phyloP scores from a whole-genome alignment of 2,888 invertebrate species.

The Drosophila silvestris region DNA sequence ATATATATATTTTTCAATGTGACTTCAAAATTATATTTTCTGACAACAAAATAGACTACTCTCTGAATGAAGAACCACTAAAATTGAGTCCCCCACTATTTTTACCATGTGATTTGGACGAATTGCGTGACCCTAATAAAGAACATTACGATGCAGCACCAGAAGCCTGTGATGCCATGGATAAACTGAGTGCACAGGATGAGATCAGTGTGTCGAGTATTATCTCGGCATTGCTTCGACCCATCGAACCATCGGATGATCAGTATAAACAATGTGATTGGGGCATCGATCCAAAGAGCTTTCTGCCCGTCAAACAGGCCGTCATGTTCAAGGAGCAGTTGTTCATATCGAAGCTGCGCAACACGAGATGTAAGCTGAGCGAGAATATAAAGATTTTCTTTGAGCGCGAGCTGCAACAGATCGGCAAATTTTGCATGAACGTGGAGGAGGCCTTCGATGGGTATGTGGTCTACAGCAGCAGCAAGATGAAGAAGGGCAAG shows the following conservation, averaged over 20 bases:
- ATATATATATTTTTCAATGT: neutral
- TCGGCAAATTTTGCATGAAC: slow-evolving; percentile 74
- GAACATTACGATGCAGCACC: neutral
- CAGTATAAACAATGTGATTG: slow-evolving; percentile 65
- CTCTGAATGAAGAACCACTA: neutral
- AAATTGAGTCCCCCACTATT: slow-evolving; percentile 66
- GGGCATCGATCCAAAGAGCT: slow-evolving; percentile 71
- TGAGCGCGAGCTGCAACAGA: slow-evolving; percentile 74
- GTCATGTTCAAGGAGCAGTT: slow-evolving; percentile 75
- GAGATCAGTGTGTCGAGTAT: slow-evolving; percentile 82
- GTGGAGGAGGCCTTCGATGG: slow-evolving; percentile 82
- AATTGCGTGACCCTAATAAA: slow-evolving; percentile 38
- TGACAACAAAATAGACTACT: neutral
- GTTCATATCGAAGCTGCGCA: slow-evolving; percentile 70
- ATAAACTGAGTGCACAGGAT: slow-evolving; percentile 70
- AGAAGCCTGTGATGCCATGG: slow-evolving; percentile 59
- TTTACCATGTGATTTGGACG: slow-evolving; percentile 54
- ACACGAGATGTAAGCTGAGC: slow-evolving; percentile 71
- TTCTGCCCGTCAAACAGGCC: slow-evolving; percentile 71
- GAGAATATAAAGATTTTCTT: slow-evolving; percentile 77
- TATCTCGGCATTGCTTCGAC: slow-evolving; percentile 71
- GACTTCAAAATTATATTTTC: no score
- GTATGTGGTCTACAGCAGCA: slow-evolving; percentile 77
- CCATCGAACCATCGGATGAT: slow-evolving; percentile 67
- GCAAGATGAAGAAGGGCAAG: slow-evolving; percentile 76